phyloP scores from a whole-genome alignment of 1,140 invertebrate species.

The Kradibia gibbosae region DNA sequence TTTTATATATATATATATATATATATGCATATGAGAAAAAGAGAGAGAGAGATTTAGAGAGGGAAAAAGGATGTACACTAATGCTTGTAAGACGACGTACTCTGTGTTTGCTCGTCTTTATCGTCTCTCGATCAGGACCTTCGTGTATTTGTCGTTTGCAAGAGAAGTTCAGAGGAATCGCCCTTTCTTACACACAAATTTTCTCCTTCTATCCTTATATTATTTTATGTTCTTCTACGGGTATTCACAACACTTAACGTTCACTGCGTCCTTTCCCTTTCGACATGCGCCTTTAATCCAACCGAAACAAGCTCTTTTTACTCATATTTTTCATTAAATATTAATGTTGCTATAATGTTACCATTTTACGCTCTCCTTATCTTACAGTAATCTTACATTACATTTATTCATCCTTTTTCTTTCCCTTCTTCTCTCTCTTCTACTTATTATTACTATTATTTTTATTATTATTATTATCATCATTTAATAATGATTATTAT shows the following conservation, averaged over 20 bases:
- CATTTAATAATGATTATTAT: too few relatives aligned
- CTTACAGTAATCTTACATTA: background rate
- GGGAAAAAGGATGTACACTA: background rate
- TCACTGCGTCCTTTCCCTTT: background rate
- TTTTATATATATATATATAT: background rate
- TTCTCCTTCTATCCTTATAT: background rate
- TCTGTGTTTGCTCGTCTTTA: slow-evolving; percentile 8
- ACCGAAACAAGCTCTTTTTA: background rate
- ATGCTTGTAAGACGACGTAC: background rate
- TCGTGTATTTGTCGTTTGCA: background rate
- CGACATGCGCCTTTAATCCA: background rate
- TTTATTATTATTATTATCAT: too few relatives aligned
- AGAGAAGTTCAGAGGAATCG: background rate
- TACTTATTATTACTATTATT: too few relatives aligned
- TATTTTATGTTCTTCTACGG: background rate
- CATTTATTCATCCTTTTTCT: too few relatives aligned
- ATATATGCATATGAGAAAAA: background rate
- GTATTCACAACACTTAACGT: background rate
- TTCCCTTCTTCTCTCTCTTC: too few relatives aligned
- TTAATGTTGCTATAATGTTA: background rate
- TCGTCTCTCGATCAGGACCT: slow-evolving; percentile 8
- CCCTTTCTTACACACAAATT: background rate
- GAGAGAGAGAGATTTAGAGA: background rate
- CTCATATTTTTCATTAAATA: background rate
- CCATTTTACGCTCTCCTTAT: background rate